Evolutionary conservation across 2,113 vertebrate genomes (phyloP), one percentile per base, ranked within the genome.

Genomic region (Phoxinus phoxinus): DNA sequence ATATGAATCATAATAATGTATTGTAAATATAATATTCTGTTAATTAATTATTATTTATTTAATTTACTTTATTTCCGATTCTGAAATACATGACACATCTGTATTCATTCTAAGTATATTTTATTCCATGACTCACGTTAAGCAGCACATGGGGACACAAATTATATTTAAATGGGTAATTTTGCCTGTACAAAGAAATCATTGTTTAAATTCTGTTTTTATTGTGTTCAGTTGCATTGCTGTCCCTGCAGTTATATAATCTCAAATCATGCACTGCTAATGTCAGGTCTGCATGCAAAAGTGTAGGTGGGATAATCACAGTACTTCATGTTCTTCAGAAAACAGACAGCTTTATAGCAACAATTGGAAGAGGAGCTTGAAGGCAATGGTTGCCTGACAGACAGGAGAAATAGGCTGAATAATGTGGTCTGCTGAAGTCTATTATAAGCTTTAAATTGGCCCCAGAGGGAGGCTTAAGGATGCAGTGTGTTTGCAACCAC

Each of bases 261-360:
- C 48, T 72, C 27, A 83, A 53, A 35, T 71, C 21, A 69, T 53
- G 46, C 81, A 30, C 37, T 23, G 61, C 61, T 81, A 46, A 81
- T 65, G 58, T 27, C 41, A 65, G 41, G 35, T 65, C 41, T 63
- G 58, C n/a, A 61, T 80, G 79, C 59, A 30, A 32, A 51, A 67
- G 67, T 83, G 65, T 83, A 83, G 81, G 67, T 83, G 65, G 46
- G 32, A 83, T 83, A 83, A 83, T 83, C 81, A 73, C 67, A 41
- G 67, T 58, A 27, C 30, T 83, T 83, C 81, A 72, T 27, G 44
- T 83, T 72, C 65, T 72, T 37, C 48, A 56, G 67, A 56, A 41
- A 53, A 83, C 67, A 83, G 81, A 83, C 80, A 69, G 79, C 41
- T 81, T 81, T 67, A 67, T 67, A 81, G 37, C 61, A 81, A 80